Evolutionary conservation across 2,113 vertebrate species (phyloP).

Genomic region (Pantherophis guttatus): DNA sequence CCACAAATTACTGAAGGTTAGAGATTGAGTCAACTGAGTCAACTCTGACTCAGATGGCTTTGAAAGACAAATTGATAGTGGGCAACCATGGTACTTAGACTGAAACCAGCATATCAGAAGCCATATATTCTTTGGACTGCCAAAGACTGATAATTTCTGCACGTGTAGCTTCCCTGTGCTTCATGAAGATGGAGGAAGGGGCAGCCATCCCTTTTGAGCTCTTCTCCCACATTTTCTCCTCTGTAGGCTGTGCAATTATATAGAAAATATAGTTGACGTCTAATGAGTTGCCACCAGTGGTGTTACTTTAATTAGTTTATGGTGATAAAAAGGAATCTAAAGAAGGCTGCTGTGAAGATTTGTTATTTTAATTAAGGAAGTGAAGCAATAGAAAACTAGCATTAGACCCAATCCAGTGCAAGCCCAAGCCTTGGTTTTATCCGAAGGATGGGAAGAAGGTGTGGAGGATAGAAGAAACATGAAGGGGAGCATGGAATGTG

Average conservation of each 20-base stretch:
- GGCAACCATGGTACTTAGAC: not conserved
- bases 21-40: not conserved
- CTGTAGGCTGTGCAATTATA: constrained; percentile 16
- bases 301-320: constrained; percentile 73
- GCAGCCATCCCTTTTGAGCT: not conserved
- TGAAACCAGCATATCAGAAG: not conserved
- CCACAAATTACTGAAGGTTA: not conserved
- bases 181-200: not conserved
- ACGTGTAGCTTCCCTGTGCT: not conserved
- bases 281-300: constrained; percentile 58
- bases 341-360: constrained; percentile 70
- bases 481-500: not conserved
- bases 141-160: not conserved
- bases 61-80: not conserved
- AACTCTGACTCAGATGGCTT: not conserved
- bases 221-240: not conserved
- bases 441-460: constrained; percentile 28
- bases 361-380: constrained; percentile 77
- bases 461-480: not conserved
- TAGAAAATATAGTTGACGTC: constrained; percentile 58
- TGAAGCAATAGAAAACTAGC: constrained; percentile 61
- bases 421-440: constrained; percentile 44
- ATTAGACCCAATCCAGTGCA: constrained; percentile 44
- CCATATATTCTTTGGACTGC: not conserved
- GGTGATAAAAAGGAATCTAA: constrained; percentile 65